phyloP scores from a whole-genome alignment of 1,140 invertebrate species.

The Platorchestia sp. region DNA sequence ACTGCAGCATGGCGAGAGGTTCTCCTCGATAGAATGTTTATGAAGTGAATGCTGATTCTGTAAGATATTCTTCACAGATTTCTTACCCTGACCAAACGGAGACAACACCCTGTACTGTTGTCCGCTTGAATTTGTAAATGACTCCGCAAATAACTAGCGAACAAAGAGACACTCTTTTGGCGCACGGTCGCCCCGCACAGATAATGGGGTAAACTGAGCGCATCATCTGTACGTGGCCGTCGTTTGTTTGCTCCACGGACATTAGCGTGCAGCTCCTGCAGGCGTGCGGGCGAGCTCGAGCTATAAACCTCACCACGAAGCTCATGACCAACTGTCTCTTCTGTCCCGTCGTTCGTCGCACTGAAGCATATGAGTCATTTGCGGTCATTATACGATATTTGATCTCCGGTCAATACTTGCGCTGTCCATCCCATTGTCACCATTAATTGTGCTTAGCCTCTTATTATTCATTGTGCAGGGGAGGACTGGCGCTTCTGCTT shows the following conservation, averaged over 20 bases:
- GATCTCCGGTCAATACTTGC: neutral
- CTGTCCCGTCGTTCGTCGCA: neutral
- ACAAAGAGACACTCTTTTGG: neutral
- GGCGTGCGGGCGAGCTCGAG: neutral
- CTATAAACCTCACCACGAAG: neutral
- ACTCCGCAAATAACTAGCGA: neutral
- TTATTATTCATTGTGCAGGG: constrained; percentile 33
- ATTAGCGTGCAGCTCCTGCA: neutral
- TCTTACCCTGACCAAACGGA: neutral
- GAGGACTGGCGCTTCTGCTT: neutral
- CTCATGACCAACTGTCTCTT: neutral
- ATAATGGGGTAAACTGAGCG: neutral
- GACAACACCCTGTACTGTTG: neutral
- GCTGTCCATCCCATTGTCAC: constrained; percentile 1
- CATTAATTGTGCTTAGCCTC: constrained; percentile 36
- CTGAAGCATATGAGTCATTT: neutral
- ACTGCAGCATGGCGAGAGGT: too few species aligned
- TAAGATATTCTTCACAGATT: neutral
- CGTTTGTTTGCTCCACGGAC: neutral
- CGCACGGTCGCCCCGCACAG: neutral
- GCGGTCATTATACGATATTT: neutral
- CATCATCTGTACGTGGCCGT: neutral
- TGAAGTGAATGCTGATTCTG: too few species aligned
- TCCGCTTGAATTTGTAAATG: neutral
- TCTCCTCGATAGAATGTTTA: too few species aligned